Base-by-base conservation (phyloP, 2,888 invertebrate genomes). In the Hylaea fasciaria region DNA sequence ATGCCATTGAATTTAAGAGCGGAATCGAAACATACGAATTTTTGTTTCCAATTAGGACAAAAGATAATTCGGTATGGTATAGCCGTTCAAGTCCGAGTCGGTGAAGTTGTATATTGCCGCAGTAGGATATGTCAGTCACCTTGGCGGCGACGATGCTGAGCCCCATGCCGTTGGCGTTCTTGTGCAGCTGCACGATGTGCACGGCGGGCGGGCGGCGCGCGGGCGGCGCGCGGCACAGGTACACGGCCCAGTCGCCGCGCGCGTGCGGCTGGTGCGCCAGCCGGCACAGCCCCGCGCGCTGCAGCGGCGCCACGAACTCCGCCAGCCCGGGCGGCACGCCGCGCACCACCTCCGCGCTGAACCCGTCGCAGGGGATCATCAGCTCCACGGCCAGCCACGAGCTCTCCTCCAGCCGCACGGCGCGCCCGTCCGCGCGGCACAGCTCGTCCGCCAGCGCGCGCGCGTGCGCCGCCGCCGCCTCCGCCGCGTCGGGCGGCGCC, bases 141-240 rank as follows among this genome's bases (percentile, higher is more conserved):
- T 98, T 98, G 28, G 99, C 99, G 10, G 99, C 99, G 3, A 99
- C 99, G 76, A 99, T 99, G 80, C 98, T 99, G 74, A 99, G 94
- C 11, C 99, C 99, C 96, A 99, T 98, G 66, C 99, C 99, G 79
- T 97, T 98, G 65, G 97, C 96, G 78, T 98, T 97, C 92, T 99
- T 99, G 83, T 97, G 96, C 66, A 99, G 94, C 81, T 97, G 95
- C 73, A 99, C 97, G 56, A 96, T 94, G 81, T 97, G 96, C 61
- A 97, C 92, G 40, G 70, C 92, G 40, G 70, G 66, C 29, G 73
- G 94, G 53, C 93, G 93, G 12, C 94, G 94, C 93, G 94, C 94
- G 94, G 94, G 95, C 93, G 66, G 95, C 93, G 94, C 81, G 94
- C 95, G 60, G 76, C 74, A 65, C 97, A 98, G 96, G 86, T 98